A percentile compares a stretch with the other conserved stretches of the same genome.
phyloP scores from a whole-genome alignment of 2,888 invertebrate genomes.

The Margaritifera margaritifera region DNA sequence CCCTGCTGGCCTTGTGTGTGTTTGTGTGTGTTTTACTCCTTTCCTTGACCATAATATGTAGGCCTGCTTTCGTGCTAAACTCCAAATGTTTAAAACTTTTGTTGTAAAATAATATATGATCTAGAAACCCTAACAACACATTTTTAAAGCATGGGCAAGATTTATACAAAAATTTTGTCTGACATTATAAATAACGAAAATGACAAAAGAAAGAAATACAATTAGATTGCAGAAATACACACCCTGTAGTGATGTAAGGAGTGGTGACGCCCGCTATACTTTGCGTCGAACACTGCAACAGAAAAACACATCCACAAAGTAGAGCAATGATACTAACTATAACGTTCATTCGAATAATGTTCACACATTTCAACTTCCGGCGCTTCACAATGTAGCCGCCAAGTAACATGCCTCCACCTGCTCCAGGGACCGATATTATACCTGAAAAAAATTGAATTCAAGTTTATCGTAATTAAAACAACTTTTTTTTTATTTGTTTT shows the following conservation, averaged over 20 bases:
- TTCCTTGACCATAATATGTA: no score
- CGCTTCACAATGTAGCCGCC: conserved; percentile 45
- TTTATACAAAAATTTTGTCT: background rate
- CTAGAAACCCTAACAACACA: no score
- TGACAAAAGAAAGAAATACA: background rate
- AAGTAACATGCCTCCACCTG: conserved; percentile 45
- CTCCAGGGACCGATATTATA: conserved; percentile 44
- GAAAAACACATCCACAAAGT: conserved; percentile 30
- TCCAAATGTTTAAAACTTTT: no score
- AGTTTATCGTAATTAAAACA: no score
- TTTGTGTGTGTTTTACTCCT: no score
- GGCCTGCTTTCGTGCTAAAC: no score
- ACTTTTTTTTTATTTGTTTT: no score
- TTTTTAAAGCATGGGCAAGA: no score
- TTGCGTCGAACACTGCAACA: conserved; percentile 39
- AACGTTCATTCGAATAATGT: conserved; percentile 41
- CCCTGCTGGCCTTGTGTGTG: no score
- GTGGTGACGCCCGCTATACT: conserved; percentile 40
- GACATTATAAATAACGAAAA: background rate
- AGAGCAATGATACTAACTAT: conserved; percentile 27
- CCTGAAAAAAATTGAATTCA: conserved; percentile 18
- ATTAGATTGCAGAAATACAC: background rate
- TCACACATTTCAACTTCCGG: conserved; percentile 34
- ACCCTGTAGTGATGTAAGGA: conserved; percentile 30
- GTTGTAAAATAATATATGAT: no score